These are phyloP conservation scores for Calephelis perditalis DNA, from an alignment of 2,888 invertebrate species.

Conservation along the genomic window DNA sequence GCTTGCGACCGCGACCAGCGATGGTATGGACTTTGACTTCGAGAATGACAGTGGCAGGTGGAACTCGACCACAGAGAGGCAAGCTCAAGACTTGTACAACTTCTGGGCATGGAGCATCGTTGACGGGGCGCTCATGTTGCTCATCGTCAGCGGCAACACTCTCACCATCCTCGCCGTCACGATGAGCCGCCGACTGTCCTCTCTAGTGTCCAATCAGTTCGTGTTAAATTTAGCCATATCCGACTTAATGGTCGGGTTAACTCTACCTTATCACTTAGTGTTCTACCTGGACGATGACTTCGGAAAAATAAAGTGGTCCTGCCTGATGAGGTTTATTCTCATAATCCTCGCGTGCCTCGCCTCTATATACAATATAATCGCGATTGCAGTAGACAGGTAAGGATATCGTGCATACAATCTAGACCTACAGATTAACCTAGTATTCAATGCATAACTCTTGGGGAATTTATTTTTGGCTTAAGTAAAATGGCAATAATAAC, in stretches of 20 bases:
- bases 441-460: constrained; percentile 1
- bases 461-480: constrained; percentile 2
- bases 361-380: constrained; percentile 87
- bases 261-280: constrained; percentile 86
- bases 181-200: constrained; percentile 82
- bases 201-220: constrained; percentile 86
- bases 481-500: constrained; percentile 5
- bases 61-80: constrained; percentile 52
- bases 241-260: constrained; percentile 87
- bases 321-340: constrained; percentile 84
- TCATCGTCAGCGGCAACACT: constrained; percentile 85
- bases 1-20: constrained; percentile 70
- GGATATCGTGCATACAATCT: constrained; percentile 28
- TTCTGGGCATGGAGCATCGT: constrained; percentile 81
- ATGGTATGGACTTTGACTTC: constrained; percentile 72
- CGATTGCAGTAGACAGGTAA: constrained; percentile 86
- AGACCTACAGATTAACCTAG: constrained; percentile 11
- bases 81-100: constrained; percentile 56
- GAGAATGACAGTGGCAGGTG: constrained; percentile 59
- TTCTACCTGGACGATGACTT: constrained; percentile 83
- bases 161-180: constrained; percentile 86
- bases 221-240: constrained; percentile 88
- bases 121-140: constrained; percentile 81
- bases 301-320: constrained; percentile 79
- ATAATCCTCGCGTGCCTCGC: constrained; percentile 87